Evolutionary conservation across 2,113 vertebrate species (phyloP), one percentile per base, ranked within the genome.

Genomic region (Oophaga pumilio): DNA sequence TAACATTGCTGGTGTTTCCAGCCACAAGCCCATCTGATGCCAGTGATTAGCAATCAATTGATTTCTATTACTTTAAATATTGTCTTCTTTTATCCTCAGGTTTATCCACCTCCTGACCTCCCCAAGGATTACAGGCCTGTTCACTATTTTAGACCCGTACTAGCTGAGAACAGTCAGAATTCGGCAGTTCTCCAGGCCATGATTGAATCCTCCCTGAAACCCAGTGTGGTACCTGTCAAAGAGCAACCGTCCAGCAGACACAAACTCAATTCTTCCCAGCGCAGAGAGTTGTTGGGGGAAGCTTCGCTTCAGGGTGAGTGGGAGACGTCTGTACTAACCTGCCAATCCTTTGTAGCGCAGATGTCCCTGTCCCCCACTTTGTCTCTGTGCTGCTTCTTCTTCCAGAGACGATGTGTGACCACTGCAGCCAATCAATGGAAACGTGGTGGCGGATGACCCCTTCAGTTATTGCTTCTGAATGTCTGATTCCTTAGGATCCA

Each of bases 71-170:
- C 62, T 66, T 56, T 56, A n/a, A n/a, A n/a, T 33, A 28, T 20
- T 59, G 9, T 60, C 10, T 59, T 80, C 22, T 49, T 17, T 52
- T 64, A 78, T 26, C 78, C 10, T 0, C 82, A 99, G 98, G 81
- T 95, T 76, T 99, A 97, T 76, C 94, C 93, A n/a, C 94, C 97
- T 0, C 98, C 98, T 24, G 69, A 89, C 22, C 91, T 99, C 80
- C 98, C 97, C 24, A 91, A 91, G 1, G 93, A 96, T 89, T 99
- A 95, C 82, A 95, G 95, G 2, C 97, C 98, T 0, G 92, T 98
- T 20, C 98, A 96, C 91, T 94, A 94, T 66, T 97, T 98, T 81
- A 92, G 93, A 4, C 95, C 97, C 0, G 89, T 94, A n/a, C 43
- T 96, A 3, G 84, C 91, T 18, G 82, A 93, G 1, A 92, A 91